phyloP scores from a whole-genome alignment of 2,113 vertebrate species.

The Diphyllodes magnificus region DNA sequence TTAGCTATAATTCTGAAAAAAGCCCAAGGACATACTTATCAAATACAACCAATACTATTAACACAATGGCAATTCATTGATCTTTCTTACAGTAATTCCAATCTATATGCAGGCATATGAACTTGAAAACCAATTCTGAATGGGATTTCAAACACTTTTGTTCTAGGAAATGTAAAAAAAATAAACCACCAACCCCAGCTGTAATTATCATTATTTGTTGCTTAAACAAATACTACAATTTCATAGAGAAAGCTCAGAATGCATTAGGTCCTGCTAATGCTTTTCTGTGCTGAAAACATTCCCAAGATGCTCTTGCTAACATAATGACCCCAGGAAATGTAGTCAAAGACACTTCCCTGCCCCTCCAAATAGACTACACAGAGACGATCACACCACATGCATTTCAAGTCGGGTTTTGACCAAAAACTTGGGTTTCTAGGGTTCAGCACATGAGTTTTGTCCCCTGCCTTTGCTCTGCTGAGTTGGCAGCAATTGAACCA shows the following conservation, averaged over 20 bases:
- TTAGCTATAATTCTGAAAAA: neutral
- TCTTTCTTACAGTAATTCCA: neutral
- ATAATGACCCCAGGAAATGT: neutral
- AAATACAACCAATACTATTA: neutral
- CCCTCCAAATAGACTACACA: neutral
- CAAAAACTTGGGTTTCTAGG: neutral
- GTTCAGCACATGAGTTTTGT: fast-evolving
- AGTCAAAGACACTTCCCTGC: neutral
- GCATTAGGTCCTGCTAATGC: neutral
- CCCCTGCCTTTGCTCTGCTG: neutral
- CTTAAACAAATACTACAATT: neutral
- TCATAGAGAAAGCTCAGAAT: neutral
- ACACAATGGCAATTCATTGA: neutral
- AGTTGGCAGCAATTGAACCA: neutral
- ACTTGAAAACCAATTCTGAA: neutral
- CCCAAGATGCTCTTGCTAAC: neutral
- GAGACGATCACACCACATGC: neutral
- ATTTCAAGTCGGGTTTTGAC: neutral
- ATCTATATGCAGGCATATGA: neutral
- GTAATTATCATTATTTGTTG: neutral
- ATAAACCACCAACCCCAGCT: neutral
- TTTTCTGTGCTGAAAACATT: neutral
- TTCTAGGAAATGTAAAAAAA: neutral
- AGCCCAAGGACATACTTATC: neutral
- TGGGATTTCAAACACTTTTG: neutral